These are phyloP conservation scores for Yasuhikotakia modesta DNA, from an alignment of 2,797 vertebrate genomes.

Conservation along the genomic window DNA sequence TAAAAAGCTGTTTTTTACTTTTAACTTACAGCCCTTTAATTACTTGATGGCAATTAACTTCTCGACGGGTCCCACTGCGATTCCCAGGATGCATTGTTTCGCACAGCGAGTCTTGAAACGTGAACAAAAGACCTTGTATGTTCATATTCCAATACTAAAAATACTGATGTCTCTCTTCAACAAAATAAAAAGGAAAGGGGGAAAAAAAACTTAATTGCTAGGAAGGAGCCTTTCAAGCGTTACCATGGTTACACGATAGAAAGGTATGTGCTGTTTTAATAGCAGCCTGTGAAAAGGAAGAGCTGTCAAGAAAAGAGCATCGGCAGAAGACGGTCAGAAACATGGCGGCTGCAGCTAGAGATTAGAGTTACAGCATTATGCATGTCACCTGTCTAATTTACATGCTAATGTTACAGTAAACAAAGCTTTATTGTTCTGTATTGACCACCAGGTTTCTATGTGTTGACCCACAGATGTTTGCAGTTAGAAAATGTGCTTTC, in stretches of 20 bases:
- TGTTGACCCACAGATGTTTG: conserved; percentile 30
- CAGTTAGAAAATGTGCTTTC: not conserved
- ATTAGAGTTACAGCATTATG: conserved; percentile 45
- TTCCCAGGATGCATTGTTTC: conserved; percentile 35
- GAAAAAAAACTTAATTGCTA: conserved; percentile 53
- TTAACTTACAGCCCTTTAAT: conserved; percentile 30
- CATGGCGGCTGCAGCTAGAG: conserved; percentile 47
- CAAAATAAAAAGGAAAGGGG: conserved; percentile 32
- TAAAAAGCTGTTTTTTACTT: conserved; percentile 11
- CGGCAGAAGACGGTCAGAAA: conserved; percentile 37
- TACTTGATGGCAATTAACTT: conserved; percentile 43
- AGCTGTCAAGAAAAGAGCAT: conserved; percentile 51
- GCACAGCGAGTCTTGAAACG: conserved; percentile 16
- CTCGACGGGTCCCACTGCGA: conserved; percentile 12
- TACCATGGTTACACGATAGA: conserved; percentile 66
- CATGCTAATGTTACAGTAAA: conserved; percentile 43
- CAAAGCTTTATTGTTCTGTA: conserved; percentile 21
- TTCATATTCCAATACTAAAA: conserved; percentile 43
- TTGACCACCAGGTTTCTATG: conserved; percentile 14
- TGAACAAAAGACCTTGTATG: conserved; percentile 40
- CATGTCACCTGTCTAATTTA: conserved; percentile 49
- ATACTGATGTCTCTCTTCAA: conserved; percentile 36
- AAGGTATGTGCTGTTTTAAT: conserved; percentile 61
- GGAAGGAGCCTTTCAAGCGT: conserved; percentile 57
- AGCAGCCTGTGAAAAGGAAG: conserved; percentile 44